Base-by-base conservation (phyloP, 2,888 invertebrate genomes). In the Strigamia transsilvanica region DNA sequence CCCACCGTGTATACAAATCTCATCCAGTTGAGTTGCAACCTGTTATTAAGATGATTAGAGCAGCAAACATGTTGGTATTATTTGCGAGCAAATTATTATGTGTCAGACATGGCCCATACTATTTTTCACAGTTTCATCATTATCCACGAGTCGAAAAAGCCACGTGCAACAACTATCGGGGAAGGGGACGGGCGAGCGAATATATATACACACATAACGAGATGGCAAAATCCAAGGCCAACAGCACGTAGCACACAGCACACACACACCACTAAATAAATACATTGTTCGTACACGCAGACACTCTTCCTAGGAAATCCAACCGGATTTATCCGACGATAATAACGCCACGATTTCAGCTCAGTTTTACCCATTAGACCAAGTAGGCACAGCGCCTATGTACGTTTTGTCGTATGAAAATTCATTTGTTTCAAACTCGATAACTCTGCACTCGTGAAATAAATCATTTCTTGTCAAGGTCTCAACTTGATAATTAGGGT, bases 51-150 rank as follows among this genome's bases (percentile, higher is more conserved):
- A 81, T 81, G 81, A 81, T 81, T 81, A 81, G 61, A 27, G 61
- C 61, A 61, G 61, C 66, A 81, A 81, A 81, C 81, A 81, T 81
- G 81, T 81, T 56, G 81, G 66, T 81, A 81, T 81, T 81, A 81
- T 81, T 81, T 66, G 9, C 46, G 61, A 56, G 18, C 21, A 81
- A 81, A 81, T 81, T 81, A 81, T 81, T 66, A 81, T 66, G 61
- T 81, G 81, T 81, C 81, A 81, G 38, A 56, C 80, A 10, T 12
- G 46, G 46, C 46, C 21, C 80, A 80, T 46, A 80, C 80, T 80
- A 80, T 46, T 80, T 80, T 80, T 80, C 80, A 80, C 80, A 80
- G 80, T 80, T 80, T 80, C 80, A 80, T 80, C 80, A 80, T 80
- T 80, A 80, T 46, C 80, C 80, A 21, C 34, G 46, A 46, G 80